Evolutionary conservation across 2,797 vertebrate genomes (phyloP).

Genomic region (Smutsia gigantea): DNA sequence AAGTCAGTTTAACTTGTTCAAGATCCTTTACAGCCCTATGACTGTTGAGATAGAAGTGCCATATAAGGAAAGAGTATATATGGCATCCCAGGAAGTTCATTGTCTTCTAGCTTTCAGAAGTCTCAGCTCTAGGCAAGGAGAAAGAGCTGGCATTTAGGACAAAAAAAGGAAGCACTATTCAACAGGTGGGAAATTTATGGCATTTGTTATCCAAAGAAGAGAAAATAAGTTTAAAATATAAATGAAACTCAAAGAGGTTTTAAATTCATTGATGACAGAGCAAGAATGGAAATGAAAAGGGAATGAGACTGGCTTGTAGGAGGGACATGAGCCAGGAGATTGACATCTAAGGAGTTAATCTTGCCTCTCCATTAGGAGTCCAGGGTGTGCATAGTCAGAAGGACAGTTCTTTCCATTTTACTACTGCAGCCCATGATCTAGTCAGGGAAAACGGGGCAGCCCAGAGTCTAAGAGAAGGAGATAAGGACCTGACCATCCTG

Average conservation of each 20-base stretch:
- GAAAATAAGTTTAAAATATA: slow-evolving; percentile 80
- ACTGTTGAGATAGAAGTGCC: not conserved
- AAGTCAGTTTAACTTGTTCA: not conserved
- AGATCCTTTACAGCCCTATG: not conserved
- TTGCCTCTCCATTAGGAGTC: not conserved
- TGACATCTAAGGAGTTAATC: slow-evolving; percentile 17
- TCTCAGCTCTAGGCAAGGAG: slow-evolving; percentile 35
- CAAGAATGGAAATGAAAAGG: slow-evolving; percentile 50
- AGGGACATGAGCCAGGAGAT: not conserved
- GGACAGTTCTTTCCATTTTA: not conserved
- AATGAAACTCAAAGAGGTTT: slow-evolving; percentile 69
- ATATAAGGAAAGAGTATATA: not conserved
- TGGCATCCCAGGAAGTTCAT: slow-evolving; percentile 2
- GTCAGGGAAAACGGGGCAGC: not conserved
- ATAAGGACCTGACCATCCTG: not conserved
- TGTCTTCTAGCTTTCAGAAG: slow-evolving; percentile 17
- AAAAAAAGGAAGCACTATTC: slow-evolving; percentile 56
- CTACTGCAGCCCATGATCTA: not conserved
- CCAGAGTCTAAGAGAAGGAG: not conserved
- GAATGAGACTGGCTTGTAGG: not conserved
- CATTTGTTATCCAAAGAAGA: slow-evolving; percentile 72
- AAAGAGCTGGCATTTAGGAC: slow-evolving; percentile 26
- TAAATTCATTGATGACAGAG: slow-evolving; percentile 76
- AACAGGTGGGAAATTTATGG: slow-evolving; percentile 76
- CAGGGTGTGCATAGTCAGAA: not conserved